Percentiles rank a stretch among this genome's conserved stretches.
Evolutionary conservation across 2,888 invertebrate genomes (phyloP).

Genomic region (Ethmia dodecea): DNA sequence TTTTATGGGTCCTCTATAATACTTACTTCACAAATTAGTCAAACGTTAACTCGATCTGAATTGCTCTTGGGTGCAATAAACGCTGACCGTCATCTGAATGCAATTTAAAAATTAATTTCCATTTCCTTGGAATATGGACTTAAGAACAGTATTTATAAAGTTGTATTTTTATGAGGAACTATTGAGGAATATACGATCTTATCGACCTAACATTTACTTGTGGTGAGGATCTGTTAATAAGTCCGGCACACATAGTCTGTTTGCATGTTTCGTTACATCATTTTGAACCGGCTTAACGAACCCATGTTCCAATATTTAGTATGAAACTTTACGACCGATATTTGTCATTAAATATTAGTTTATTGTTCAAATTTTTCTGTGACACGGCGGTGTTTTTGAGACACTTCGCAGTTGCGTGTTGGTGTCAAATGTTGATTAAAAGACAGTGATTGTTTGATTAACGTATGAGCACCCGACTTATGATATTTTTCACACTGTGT

Average conservation of each 20-base stretch:
- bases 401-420: conserved; percentile 53
- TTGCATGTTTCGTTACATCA: conserved; percentile 69
- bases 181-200: conserved; percentile 21
- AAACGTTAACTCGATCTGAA: conserved; percentile 68
- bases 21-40: conserved; percentile 70
- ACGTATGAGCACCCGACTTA: conserved; percentile 7
- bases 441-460: conserved; percentile 25
- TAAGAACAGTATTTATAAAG: conserved; percentile 21
- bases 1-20: conserved; percentile 59
- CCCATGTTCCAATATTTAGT: conserved; percentile 66
- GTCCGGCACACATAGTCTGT: conserved; percentile 60
- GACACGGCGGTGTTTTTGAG: conserved; percentile 44
- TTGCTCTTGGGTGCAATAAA: conserved; percentile 72
- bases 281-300: conserved; percentile 67
- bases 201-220: conserved; percentile 16
- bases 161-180: conserved; percentile 6
- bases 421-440: conserved; percentile 45
- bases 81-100: conserved; percentile 58
- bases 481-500: too few species aligned
- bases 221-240: conserved; percentile 71
- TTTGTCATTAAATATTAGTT: conserved; percentile 70
- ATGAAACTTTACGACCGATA: conserved; percentile 62
- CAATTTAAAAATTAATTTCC: conserved; percentile 36
- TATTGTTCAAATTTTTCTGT: conserved; percentile 55
- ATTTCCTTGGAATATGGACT: conserved; percentile 18